Conservation (phyloP, 2,797 vertebrate genomes). For the Ibycter americanus region DNA sequence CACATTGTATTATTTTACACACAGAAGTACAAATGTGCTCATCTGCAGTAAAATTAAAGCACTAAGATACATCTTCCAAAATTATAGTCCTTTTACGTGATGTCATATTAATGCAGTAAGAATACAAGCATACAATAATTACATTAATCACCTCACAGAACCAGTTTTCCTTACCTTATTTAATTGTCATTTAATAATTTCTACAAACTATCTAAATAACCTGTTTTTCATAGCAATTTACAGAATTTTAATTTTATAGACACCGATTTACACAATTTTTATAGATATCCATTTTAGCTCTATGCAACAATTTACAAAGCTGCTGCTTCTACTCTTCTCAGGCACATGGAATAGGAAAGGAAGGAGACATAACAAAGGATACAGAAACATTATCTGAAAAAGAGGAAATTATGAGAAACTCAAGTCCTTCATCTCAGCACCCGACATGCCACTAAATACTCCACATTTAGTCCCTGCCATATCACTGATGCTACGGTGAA, state of each 20-base stretch:
- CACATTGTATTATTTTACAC: neutral
- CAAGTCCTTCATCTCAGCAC: neutral
- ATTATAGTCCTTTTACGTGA: neutral
- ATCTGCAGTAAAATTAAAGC: neutral
- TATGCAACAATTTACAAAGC: neutral
- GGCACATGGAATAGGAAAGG: neutral
- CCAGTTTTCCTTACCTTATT: neutral
- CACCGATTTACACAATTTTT: neutral
- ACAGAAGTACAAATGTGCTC: neutral
- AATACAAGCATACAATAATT: neutral
- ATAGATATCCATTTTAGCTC: neutral
- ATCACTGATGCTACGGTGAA: neutral
- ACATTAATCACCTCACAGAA: neutral
- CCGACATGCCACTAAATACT: neutral
- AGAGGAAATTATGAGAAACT: neutral
- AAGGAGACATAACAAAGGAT: neutral
- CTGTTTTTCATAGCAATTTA: neutral
- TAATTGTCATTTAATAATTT: neutral
- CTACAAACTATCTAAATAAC: neutral
- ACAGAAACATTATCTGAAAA: neutral
- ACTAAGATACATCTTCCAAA: neutral
- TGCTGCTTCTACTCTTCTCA: neutral
- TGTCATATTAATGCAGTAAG: neutral
- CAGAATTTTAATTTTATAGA: neutral
- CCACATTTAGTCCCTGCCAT: neutral